phyloP scores from a whole-genome alignment of 1,140 invertebrate species.

The Zaprionus inermis region DNA sequence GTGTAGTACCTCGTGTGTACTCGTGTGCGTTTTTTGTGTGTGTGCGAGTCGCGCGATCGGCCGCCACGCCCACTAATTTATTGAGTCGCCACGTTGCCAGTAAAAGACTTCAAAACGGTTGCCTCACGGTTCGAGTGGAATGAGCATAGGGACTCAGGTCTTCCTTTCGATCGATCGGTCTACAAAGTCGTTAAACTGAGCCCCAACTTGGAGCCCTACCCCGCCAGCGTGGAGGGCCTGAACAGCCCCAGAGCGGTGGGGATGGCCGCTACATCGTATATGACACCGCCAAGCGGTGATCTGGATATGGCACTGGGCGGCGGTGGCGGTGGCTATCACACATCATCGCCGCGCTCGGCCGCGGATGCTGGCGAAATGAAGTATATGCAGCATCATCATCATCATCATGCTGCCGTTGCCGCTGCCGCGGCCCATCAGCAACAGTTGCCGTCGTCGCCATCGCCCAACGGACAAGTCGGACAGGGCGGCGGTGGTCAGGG shows the following conservation, averaged over 20 bases:
- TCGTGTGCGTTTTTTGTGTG: conserved; percentile 13
- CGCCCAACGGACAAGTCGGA: conserved; percentile 85
- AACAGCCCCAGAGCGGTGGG: conserved; percentile 85
- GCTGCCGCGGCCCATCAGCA: conserved; percentile 89
- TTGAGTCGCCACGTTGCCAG: conserved; percentile 69
- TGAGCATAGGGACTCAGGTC: conserved; percentile 84
- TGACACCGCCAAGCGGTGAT: conserved; percentile 91
- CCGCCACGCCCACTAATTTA: conserved; percentile 50
- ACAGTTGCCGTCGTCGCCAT: conserved; percentile 88
- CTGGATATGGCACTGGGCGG: conserved; percentile 88
- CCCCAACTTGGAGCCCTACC: conserved; percentile 85
- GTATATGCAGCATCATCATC: conserved; percentile 93
- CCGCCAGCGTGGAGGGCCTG: conserved; percentile 84
- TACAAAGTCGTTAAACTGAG: conserved; percentile 85
- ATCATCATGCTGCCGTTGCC: conserved; percentile 88
- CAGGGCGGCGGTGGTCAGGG: conserved; percentile 50
- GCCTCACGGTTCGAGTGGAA: conserved; percentile 84
- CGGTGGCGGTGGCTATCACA: conserved; percentile 87
- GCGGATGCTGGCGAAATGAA: conserved; percentile 96
- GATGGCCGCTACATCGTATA: conserved; percentile 94
- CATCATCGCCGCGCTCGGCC: conserved; percentile 90
- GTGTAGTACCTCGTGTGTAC: conserved; percentile 1
- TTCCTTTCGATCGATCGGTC: conserved; percentile 84
- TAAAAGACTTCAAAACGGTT: conserved; percentile 84
- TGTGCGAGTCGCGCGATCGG: conserved; percentile 25